phyloP scores from a whole-genome alignment of 2,113 vertebrate genomes.

The Limnothrissa miodon region DNA sequence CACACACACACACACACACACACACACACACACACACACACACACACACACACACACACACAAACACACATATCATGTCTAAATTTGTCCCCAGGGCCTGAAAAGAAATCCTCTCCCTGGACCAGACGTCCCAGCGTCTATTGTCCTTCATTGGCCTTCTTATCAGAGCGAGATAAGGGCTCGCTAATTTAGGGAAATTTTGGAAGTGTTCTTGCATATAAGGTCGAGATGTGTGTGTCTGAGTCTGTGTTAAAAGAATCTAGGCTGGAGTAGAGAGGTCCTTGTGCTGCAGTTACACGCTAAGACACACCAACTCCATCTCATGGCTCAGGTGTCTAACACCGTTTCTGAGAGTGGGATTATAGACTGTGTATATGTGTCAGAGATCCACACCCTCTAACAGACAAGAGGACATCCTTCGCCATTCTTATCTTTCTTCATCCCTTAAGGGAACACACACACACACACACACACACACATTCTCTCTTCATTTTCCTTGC shows the following conservation, averaged over 20 bases:
- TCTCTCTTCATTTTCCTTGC: neutral
- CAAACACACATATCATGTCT: too few species aligned
- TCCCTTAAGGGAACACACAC: neutral
- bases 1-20: neutral
- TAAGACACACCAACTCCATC: neutral
- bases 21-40: neutral
- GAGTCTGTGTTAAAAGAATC: neutral
- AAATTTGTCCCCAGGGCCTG: neutral
- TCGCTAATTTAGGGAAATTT: neutral
- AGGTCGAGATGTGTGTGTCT: neutral
- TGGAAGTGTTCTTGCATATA: neutral
- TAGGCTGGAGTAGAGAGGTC: neutral
- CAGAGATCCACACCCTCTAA: neutral
- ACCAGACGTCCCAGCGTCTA: neutral
- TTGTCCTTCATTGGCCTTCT: neutral
- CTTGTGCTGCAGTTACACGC: neutral
- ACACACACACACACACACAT: conserved; percentile 3
- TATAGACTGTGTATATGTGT: neutral
- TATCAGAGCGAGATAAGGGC: neutral
- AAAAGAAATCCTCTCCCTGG: neutral
- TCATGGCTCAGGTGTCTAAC: neutral
- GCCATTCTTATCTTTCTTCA: neutral
- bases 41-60: neutral
- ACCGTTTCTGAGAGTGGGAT: neutral
- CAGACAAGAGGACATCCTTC: neutral